Evolutionary conservation across 2,888 invertebrate genomes (phyloP).

Genomic region (Caenorhabditis afra): DNA sequence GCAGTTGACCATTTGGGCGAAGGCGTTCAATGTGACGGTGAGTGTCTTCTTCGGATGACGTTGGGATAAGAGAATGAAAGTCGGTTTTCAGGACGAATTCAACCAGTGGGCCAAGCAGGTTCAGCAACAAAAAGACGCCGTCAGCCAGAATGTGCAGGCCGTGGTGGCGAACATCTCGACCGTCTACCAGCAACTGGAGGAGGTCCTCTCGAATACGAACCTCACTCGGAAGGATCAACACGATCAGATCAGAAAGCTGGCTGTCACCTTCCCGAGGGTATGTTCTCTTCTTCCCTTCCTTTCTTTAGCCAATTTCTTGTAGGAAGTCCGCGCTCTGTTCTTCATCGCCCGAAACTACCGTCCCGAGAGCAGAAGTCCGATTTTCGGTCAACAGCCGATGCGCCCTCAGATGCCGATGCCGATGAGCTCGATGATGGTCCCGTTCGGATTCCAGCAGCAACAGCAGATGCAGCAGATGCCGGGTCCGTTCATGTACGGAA

Average conservation of each 20-base stretch:
- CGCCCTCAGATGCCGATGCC: neutral
- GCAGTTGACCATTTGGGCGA: constrained; percentile 51
- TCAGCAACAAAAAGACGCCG: constrained; percentile 37
- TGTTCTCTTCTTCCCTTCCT: neutral
- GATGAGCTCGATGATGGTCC: neutral
- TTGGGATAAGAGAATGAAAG: no score
- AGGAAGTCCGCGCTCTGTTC: constrained; percentile 52
- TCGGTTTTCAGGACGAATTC: constrained; percentile 49
- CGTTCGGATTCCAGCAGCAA: constrained; percentile 1
- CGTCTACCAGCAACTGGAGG: constrained; percentile 39
- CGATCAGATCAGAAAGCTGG: constrained; percentile 37
- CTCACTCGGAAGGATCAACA: constrained; percentile 40
- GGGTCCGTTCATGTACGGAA: constrained; percentile 15
- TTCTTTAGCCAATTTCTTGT: neutral
- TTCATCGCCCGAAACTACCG: constrained; percentile 53
- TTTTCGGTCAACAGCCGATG: neutral
- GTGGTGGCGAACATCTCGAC: constrained; percentile 52
- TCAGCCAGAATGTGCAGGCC: constrained; percentile 36
- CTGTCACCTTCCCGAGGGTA: constrained; percentile 40
- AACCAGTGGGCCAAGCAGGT: constrained; percentile 46
- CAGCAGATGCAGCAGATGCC: neutral
- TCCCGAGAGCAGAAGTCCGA: constrained; percentile 5
- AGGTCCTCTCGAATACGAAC: constrained; percentile 45
- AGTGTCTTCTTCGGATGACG: neutral
- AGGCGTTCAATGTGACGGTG: constrained; percentile 55